Evolutionary conservation across 2,797 vertebrate species (phyloP).

Genomic region (Phalanger gymnotis): DNA sequence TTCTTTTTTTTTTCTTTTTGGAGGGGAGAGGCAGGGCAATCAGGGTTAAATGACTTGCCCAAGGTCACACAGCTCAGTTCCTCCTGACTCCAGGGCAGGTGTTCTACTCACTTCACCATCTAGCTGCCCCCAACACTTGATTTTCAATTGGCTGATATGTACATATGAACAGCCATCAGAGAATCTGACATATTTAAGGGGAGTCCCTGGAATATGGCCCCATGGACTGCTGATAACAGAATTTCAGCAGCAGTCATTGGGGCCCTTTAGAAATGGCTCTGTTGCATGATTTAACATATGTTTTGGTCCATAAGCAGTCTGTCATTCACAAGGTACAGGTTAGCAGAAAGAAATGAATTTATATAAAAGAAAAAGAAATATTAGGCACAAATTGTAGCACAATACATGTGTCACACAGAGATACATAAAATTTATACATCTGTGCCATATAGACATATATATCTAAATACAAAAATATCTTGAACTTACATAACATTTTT

Average conservation of each 20-base stretch:
- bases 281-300: not conserved
- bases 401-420: not conserved
- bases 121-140: no score
- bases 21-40: no score
- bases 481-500: not conserved
- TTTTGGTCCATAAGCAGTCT: not conserved
- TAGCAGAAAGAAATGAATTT: not conserved
- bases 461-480: not conserved
- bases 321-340: not conserved
- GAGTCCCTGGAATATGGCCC: not conserved
- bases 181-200: not conserved
- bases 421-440: not conserved
- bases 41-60: no score
- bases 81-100: no score
- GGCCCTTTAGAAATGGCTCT: not conserved
- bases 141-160: rapidly evolving
- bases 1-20: no score
- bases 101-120: no score
- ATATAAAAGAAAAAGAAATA: not conserved
- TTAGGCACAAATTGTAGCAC: not conserved
- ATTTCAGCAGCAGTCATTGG: not conserved
- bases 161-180: not conserved
- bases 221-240: not conserved
- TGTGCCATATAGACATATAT: not conserved
- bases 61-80: no score